Percentiles rank a stretch among this genome's conserved stretches.
These are phyloP conservation scores for Istiophorus platypterus DNA, from an alignment of 2,113 vertebrate genomes.

Conservation along the genomic window DNA sequence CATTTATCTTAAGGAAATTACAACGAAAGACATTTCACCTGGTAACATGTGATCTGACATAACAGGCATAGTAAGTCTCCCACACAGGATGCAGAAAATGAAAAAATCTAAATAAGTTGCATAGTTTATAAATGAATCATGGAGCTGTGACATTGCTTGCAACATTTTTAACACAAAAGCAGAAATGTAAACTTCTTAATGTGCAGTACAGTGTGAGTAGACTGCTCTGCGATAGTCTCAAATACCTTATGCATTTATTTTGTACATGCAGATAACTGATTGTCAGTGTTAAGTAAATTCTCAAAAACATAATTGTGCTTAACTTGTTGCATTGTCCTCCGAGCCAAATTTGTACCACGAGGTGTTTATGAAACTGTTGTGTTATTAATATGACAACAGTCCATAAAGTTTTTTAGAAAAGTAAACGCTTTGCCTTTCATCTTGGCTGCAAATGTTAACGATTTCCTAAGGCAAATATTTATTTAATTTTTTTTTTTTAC, in stretches of 20 bases:
- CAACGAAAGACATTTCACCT: conserved; percentile 7
- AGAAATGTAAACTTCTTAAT: too few relatives aligned
- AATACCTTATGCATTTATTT: not conserved
- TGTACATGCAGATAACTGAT: too few relatives aligned
- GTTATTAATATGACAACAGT: not conserved
- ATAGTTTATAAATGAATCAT: not conserved
- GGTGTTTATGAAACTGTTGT: not conserved
- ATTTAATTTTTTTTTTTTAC: too few relatives aligned
- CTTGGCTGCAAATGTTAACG: too few relatives aligned
- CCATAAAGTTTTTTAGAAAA: too few relatives aligned
- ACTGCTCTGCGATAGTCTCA: not conserved
- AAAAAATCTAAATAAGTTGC: not conserved
- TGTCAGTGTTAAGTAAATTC: too few relatives aligned
- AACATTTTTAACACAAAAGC: too few relatives aligned
- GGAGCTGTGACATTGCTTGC: too few relatives aligned
- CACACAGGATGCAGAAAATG: conserved; percentile 4
- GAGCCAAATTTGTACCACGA: not conserved
- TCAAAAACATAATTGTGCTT: not conserved
- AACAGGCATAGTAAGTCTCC: not conserved
- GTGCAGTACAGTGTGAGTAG: not conserved
- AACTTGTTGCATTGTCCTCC: not conserved
- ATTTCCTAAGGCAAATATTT: too few relatives aligned
- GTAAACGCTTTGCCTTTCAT: too few relatives aligned
- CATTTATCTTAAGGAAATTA: not conserved
- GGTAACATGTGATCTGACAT: not conserved